phyloP scores from a whole-genome alignment of 2,797 vertebrate genomes.

The Sebastes matsubarae region DNA sequence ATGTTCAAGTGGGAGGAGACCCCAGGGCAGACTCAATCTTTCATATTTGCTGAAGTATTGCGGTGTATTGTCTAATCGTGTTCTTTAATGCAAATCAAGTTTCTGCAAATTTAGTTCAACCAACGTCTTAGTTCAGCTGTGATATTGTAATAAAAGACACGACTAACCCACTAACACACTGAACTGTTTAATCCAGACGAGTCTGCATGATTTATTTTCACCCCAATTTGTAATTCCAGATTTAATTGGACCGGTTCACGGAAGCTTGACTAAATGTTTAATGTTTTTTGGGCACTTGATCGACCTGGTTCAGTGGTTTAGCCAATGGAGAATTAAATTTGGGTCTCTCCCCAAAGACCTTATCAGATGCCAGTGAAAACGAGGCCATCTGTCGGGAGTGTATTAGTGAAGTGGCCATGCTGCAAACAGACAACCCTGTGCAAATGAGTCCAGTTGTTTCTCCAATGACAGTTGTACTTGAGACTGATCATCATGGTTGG shows the following conservation, averaged over 20 bases:
- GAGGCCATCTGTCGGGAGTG: constrained; percentile 65
- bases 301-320: constrained; percentile 63
- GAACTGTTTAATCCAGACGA: constrained; percentile 4
- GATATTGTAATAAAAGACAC: neutral
- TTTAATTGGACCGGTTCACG: constrained; percentile 44
- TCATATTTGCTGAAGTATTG: neutral
- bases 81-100: neutral
- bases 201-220: neutral
- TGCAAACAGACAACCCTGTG: constrained; percentile 12
- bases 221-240: constrained; percentile 24
- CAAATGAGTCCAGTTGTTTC: constrained; percentile 35
- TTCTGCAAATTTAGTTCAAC: neutral
- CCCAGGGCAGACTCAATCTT: too few relatives aligned
- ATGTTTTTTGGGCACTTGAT: constrained; percentile 51
- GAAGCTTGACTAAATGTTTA: constrained; percentile 57
- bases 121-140: neutral
- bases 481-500: neutral
- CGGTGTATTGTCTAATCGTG: neutral
- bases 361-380: constrained; percentile 48
- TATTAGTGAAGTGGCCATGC: constrained; percentile 24
- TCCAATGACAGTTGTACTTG: constrained; percentile 7
- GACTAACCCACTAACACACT: constrained; percentile 1
- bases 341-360: constrained; percentile 61
- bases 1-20: neutral
- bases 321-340: constrained; percentile 66